phyloP scores from a whole-genome alignment of 53 echinoderm and acorn worm genomes.

The Paracentrotus lividus region DNA sequence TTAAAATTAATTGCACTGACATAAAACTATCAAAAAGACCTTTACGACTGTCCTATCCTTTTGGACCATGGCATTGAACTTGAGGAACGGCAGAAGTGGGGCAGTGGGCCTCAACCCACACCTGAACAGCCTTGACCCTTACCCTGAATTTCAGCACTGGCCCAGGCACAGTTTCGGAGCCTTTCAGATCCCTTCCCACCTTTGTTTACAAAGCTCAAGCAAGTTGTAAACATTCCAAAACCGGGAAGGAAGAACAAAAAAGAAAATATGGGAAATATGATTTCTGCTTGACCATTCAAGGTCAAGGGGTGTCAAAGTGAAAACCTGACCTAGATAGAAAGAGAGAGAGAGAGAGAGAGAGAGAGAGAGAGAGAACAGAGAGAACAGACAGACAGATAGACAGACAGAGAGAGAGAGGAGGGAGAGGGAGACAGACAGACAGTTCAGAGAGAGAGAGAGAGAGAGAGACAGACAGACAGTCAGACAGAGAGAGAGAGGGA shows the following conservation, averaged over 20 bases:
- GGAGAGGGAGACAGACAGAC: background rate
- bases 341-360: background rate
- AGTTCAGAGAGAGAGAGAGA: background rate
- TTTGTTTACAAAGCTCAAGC: background rate
- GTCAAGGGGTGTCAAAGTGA: background rate
- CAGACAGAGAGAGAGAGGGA: background rate
- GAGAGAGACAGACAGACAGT: background rate
- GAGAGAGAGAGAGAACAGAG: background rate
- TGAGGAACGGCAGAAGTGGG: background rate
- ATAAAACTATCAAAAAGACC: background rate
- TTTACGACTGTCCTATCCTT: background rate
- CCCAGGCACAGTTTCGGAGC: background rate
- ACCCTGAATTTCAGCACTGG: background rate
- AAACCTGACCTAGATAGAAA: background rate
- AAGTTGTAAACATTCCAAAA: constrained; percentile 3
- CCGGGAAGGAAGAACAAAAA: background rate
- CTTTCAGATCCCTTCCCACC: background rate
- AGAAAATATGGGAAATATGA: background rate
- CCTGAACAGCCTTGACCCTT: background rate
- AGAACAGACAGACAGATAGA: background rate
- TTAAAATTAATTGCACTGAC: background rate
- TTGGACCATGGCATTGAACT: background rate
- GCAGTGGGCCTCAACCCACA: background rate
- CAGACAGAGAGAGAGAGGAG: background rate
- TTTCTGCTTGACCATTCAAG: background rate